A percentile compares a stretch with the other conserved stretches of the same genome.
These are phyloP conservation scores for Azorinus chamasolen DNA, from an alignment of 2,888 invertebrate genomes.

Conservation along the genomic window DNA sequence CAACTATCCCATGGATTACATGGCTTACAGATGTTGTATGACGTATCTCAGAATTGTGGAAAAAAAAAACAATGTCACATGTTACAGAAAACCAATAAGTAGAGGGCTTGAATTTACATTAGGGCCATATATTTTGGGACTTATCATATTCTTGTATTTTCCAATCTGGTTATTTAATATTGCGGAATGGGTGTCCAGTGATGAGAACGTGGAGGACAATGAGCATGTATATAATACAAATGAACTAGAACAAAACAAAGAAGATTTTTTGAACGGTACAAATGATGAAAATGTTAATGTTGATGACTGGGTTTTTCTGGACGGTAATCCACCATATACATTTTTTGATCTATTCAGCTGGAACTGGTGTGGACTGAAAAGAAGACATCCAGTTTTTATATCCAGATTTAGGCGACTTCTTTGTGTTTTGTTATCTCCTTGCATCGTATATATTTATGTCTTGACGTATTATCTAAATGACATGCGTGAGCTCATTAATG, in stretches of 20 bases:
- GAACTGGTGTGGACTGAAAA: constrained; percentile 7
- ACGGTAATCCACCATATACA: constrained; percentile 23
- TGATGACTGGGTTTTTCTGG: constrained; percentile 34
- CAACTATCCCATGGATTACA: constrained; percentile 23
- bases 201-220: constrained; percentile 14
- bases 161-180: constrained; percentile 31
- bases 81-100: not conserved
- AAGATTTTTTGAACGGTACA: too few species aligned
- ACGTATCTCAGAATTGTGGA: constrained; percentile 16
- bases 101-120: constrained; percentile 41
- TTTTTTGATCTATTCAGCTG: constrained; percentile 6
- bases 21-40: constrained; percentile 42
- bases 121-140: constrained; percentile 28
- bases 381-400: constrained; percentile 8
- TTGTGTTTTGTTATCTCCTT: constrained; percentile 20
- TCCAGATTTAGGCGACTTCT: constrained; percentile 39
- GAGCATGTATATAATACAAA: too few species aligned
- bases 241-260: too few species aligned
- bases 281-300: too few species aligned
- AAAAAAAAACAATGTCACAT: not conserved
- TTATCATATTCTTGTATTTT: constrained; percentile 36
- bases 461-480: constrained; percentile 1
- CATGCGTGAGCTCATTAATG: constrained; percentile 8
- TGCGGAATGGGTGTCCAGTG: constrained; percentile 11
- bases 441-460: constrained; percentile 11